Conservation (phyloP, 2,888 invertebrate genomes). For the Spodoptera exigua region DNA sequence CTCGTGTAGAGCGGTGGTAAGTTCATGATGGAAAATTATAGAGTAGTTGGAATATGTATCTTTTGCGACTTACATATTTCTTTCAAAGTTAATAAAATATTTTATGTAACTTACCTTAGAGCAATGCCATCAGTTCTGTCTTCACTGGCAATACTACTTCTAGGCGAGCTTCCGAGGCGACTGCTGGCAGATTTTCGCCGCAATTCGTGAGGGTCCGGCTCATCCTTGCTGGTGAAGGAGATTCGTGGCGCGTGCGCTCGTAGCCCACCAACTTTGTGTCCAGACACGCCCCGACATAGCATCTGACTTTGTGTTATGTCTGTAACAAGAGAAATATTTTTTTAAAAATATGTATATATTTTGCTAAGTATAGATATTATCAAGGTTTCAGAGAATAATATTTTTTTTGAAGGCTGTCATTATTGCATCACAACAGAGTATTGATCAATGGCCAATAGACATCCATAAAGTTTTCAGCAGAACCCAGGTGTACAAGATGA, state of each 20-base stretch:
- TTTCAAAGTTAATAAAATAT: not conserved
- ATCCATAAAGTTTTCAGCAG: no score
- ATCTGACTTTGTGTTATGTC: slow-evolving; percentile 83
- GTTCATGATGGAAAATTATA: not conserved
- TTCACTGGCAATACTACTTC: slow-evolving; percentile 84
- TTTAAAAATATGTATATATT: no score
- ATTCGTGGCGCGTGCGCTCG: slow-evolving; percentile 83
- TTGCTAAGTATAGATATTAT: no score
- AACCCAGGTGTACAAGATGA: no score
- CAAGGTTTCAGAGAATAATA: no score
- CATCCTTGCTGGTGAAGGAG: slow-evolving; percentile 83
- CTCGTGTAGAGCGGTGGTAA: not conserved
- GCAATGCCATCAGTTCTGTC: slow-evolving; percentile 88
- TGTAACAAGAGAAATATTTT: slow-evolving; percentile 61
- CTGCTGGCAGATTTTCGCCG: slow-evolving; percentile 85
- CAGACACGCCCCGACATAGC: slow-evolving; percentile 81
- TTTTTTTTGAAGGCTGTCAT: no score
- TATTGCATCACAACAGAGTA: no score
- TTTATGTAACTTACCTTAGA: slow-evolving; percentile 90
- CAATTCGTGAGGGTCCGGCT: slow-evolving; percentile 74
- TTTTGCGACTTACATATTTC: no score
- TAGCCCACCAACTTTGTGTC: slow-evolving; percentile 82
- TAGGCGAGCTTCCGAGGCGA: slow-evolving; percentile 82
- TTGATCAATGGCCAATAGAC: no score
- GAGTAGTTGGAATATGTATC: not conserved